phyloP scores from a whole-genome alignment of 2,888 invertebrate genomes.

The Pachliopta kotzebuea region DNA sequence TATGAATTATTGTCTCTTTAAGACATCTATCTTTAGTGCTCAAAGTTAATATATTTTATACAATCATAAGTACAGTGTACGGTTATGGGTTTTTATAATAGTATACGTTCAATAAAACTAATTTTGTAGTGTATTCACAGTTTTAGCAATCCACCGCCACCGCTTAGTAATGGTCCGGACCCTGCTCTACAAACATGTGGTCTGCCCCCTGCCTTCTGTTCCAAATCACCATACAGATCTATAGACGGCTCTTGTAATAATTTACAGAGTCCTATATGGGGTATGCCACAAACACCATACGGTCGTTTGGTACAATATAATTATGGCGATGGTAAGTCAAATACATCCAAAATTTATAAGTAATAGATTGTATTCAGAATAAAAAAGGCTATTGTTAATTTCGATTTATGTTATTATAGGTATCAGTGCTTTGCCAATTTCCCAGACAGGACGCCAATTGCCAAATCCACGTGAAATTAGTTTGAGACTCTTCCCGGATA shows the following conservation, averaged over 20 bases:
- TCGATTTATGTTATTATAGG: slow-evolving; percentile 62
- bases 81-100: no score
- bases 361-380: background rate
- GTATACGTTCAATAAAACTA: no score
- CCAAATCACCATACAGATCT: slow-evolving; percentile 83
- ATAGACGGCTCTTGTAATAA: slow-evolving; percentile 98
- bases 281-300: slow-evolving; percentile 87
- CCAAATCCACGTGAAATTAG: slow-evolving; percentile 88
- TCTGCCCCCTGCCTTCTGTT: slow-evolving; percentile 67
- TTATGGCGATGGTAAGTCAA: slow-evolving; percentile 84
- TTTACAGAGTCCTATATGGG: slow-evolving; percentile 89
- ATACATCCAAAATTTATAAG: background rate
- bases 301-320: slow-evolving; percentile 82
- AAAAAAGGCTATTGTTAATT: no score
- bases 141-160: slow-evolving; percentile 71
- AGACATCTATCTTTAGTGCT: no score
- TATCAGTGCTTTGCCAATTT: slow-evolving; percentile 82
- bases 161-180: slow-evolving; percentile 59
- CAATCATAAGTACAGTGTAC: no score
- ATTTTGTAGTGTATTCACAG: slow-evolving; percentile 37
- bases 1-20: no score
- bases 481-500: slow-evolving; percentile 85
- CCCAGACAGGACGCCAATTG: slow-evolving; percentile 83
- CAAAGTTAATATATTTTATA: no score
- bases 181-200: slow-evolving; percentile 75